phyloP scores from a whole-genome alignment of 2,113 vertebrate genomes.

The Poeciliopsis prolifica region DNA sequence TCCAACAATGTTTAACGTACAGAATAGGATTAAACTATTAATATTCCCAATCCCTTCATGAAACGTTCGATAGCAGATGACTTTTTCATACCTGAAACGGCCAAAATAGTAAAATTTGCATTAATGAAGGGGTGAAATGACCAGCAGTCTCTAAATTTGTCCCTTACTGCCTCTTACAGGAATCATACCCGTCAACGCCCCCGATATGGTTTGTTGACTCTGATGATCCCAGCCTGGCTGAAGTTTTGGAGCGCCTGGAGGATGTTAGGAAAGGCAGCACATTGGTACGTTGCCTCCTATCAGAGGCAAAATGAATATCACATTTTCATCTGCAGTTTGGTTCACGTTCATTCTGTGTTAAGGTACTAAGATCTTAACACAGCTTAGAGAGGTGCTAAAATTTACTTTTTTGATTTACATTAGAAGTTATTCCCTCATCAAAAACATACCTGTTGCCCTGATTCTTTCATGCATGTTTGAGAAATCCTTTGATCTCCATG shows the following conservation, averaged over 20 bases:
- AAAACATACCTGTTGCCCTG: too few species aligned
- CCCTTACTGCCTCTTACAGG: slow-evolving; percentile 75
- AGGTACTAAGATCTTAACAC: neutral
- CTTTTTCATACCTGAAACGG: neutral
- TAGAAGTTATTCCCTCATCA: too few species aligned
- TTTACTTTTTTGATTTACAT: too few species aligned
- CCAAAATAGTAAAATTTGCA: neutral
- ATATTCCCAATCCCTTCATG: neutral
- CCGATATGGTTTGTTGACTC: slow-evolving; percentile 99
- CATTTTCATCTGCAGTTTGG: neutral
- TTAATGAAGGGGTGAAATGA: neutral
- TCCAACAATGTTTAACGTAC: too few species aligned
- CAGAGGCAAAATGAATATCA: neutral
- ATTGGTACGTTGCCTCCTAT: slow-evolving; percentile 82
- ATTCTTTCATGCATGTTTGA: too few species aligned
- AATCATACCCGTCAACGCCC: slow-evolving; percentile 93
- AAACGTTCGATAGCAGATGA: neutral
- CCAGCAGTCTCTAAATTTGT: slow-evolving; percentile 1
- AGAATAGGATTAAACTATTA: neutral
- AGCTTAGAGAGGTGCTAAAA: too few species aligned
- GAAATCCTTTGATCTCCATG: too few species aligned
- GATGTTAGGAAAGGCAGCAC: slow-evolving; percentile 94
- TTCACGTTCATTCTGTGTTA: neutral
- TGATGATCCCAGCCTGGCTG: slow-evolving; percentile 96
- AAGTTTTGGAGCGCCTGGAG: slow-evolving; percentile 93